Evolutionary conservation across 2,113 vertebrate genomes (phyloP).

Genomic region (Podarcis raffonei): DNA sequence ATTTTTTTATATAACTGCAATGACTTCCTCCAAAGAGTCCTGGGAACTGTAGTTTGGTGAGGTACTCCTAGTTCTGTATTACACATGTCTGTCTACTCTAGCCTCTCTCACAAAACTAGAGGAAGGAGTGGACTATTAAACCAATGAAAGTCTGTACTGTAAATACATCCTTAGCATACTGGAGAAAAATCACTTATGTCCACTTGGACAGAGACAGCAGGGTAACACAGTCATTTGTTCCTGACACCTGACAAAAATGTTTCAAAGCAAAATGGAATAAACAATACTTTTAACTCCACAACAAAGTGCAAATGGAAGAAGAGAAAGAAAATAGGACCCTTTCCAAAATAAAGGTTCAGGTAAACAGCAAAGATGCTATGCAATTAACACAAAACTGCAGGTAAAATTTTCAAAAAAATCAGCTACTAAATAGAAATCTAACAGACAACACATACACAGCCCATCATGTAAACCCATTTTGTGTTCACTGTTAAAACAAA

Average conservation of each 20-base stretch:
- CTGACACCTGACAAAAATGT: neutral
- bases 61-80: neutral
- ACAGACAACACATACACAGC: neutral
- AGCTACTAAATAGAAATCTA: neutral
- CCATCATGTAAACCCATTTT: neutral
- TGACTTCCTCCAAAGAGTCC: neutral
- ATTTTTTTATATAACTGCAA: too few species aligned
- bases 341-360: neutral
- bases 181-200: neutral
- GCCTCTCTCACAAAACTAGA: neutral
- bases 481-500: neutral
- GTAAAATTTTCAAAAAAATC: neutral
- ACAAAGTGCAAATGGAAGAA: neutral
- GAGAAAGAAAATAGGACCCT: neutral
- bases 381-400: neutral
- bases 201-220: too few species aligned
- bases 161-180: neutral
- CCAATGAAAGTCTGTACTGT: neutral
- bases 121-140: neutral
- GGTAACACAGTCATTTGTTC: neutral
- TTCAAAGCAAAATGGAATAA: neutral
- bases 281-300: neutral
- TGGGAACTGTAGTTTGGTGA: too few species aligned
- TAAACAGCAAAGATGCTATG: neutral
- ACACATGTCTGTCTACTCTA: neutral